These are phyloP conservation scores for Hapalemur alaotrensis DNA, from an alignment of 2,797 vertebrate species.

Conservation along the genomic window DNA sequence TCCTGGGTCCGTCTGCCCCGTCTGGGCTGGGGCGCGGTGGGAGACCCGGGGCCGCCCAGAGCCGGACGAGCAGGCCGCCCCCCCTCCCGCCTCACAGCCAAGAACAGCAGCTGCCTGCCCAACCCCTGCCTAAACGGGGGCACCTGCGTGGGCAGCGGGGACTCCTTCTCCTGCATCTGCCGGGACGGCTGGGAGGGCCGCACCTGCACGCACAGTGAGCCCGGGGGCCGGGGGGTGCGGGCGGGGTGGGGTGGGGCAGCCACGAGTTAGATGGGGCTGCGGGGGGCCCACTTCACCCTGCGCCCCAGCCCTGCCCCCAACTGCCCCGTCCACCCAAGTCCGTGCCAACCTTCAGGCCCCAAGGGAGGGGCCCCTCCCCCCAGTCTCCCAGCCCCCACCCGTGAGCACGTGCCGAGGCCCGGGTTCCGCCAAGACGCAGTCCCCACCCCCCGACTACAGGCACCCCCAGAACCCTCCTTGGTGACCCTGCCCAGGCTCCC, in stretches of 20 bases:
- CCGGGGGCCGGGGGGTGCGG: rapidly evolving
- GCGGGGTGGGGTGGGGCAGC: no score
- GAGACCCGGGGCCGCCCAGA: rapidly evolving
- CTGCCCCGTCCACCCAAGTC: rapidly evolving
- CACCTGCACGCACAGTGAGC: constrained; percentile 93
- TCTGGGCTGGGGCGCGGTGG: rapidly evolving
- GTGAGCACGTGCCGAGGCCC: rapidly evolving
- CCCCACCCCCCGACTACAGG: no score
- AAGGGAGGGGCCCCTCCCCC: rapidly evolving
- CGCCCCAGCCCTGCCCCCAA: background rate
- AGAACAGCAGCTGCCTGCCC: constrained; percentile 94
- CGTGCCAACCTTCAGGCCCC: rapidly evolving
- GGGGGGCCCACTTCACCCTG: background rate
- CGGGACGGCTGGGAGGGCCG: constrained; percentile 96
- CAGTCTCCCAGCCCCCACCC: rapidly evolving
- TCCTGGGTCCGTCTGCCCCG: background rate
- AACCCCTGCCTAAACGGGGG: constrained; percentile 95
- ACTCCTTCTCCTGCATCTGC: constrained; percentile 95
- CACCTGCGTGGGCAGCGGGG: constrained; percentile 93
- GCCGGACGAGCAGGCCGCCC: rapidly evolving
- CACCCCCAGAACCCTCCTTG: background rate
- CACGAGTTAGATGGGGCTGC: no score
- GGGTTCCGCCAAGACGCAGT: rapidly evolving
- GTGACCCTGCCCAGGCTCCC: background rate
- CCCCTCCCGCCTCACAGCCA: constrained; percentile 82